Conservation (phyloP, 2,888 invertebrate species). For the Melipona bicolor region DNA sequence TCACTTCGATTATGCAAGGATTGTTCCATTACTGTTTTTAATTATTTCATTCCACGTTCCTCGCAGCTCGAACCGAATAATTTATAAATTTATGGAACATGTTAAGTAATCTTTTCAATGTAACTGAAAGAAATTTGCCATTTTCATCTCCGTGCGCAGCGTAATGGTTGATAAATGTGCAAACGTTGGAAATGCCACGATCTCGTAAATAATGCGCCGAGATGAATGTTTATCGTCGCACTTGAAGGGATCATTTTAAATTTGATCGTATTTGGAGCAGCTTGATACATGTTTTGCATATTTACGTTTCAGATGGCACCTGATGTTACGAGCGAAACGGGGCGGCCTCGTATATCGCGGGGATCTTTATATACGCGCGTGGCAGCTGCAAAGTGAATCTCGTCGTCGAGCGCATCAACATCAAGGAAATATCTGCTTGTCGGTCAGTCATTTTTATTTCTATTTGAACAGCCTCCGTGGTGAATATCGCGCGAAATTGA, state of each 20-base stretch:
- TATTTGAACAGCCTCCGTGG: neutral
- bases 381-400: slow-evolving; percentile 85
- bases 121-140: neutral
- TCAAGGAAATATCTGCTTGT: slow-evolving; percentile 79
- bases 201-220: neutral
- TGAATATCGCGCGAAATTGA: neutral
- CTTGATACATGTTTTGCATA: slow-evolving; percentile 12
- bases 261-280: slow-evolving; percentile 16
- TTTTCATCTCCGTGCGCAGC: neutral
- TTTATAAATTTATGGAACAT: neutral
- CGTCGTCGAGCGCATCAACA: slow-evolving; percentile 80
- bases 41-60: neutral
- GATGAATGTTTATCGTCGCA: slow-evolving; percentile 11
- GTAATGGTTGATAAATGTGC: neutral
- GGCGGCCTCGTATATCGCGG: slow-evolving; percentile 84
- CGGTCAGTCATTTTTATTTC: slow-evolving; percentile 73
- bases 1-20: too few species aligned
- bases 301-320: slow-evolving; percentile 85
- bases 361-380: slow-evolving; percentile 85
- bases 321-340: slow-evolving; percentile 84
- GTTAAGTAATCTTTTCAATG: too few species aligned
- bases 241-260: slow-evolving; percentile 22
- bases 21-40: neutral
- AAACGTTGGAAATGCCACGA: neutral
- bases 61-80: neutral